Evolutionary conservation across 2,888 invertebrate genomes (phyloP), one percentile per base, ranked within the genome.

Genomic region (Notodonta dromedarius): DNA sequence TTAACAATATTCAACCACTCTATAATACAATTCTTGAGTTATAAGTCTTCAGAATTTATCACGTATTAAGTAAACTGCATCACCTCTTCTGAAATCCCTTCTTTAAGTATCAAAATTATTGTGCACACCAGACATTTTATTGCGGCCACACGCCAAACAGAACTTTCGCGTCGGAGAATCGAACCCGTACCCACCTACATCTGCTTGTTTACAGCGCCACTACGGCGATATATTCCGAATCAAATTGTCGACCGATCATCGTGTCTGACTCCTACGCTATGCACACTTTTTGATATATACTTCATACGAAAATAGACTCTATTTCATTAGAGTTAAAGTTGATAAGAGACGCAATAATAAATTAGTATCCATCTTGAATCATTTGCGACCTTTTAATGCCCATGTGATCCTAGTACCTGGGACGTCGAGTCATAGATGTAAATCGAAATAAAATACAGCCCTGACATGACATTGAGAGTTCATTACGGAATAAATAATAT

Each of bases 211-310:
- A 90, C 89, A 89, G 79, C 85, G 74, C 69, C 68, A 77, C 82
- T 80, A 77, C 67, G 74, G 80, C 89, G 82, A 91, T 91, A 91
- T 89, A 89, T 91, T 91, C 77, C 78, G 82, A 84, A 88, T 90
- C 88, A 88, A 91, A 91, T 90, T 88, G 90, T 90, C 88, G 83
- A 85, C 81, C 84, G 86, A 88, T 90, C 90, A 90, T 84, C 90
- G 82, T 88, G 90, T 89, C 73, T 69, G 60, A 84, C 90, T 82
- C 90, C 90, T 85, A 91, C 92, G 87, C 88, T 69, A 59, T 56
- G 72, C 76, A 76, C 77, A 61, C 62, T 71, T 71, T 62, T 62
- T 16, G 54, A 46, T 13, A 57, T 35, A 51, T 5, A 9, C n/a
- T 42, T 48, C 57, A 67, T 42, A 3, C 60, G 4, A 86, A 79